Base-by-base conservation (phyloP, 2,113 vertebrate genomes). In the Tyrannus savana region DNA sequence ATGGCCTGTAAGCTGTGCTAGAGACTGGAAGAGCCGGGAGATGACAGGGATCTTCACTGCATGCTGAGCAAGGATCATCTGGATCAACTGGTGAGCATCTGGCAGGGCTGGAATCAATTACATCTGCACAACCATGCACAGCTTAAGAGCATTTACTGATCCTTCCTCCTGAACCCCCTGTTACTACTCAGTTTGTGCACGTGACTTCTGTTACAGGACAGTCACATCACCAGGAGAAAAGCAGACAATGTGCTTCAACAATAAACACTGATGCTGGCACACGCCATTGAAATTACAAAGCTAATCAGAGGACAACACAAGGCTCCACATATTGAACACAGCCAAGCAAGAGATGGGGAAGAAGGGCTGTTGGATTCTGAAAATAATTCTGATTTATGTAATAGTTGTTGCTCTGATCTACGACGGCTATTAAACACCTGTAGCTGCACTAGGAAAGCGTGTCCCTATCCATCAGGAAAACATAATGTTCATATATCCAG, bases 401-500 rank as follows among this genome's bases (percentile, higher is more conserved):
- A 42, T 13, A n/a, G 33, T 39, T 84, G 83, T 69, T 33, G 14
- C 71, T 90, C 76, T 85, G 6, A 60, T 72, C 44, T 85, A 25
- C 46, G 44, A 37, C 14, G 41, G 30, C 19, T 47, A 50, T 5
- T 25, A 15, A 94, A 41, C 10, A 60, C 59, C 14, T 56, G 16
- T 0, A 39, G 37, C 0, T 23, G 10, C 27, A 12, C 21, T 35
- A 79, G 37, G 52, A 87, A 91, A 85, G 12, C 2, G 66, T 0
- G 9, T 41, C 31, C 25, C n/a, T 35, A 14, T 22, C 42, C 42
- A 66, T 30, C 44, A 73, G 59, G 77, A 80, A n/a, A 80, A 68
- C 0, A 0, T 9, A 49, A 76, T 2, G 2, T 10, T 10, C 9
- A 49, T 4, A 8, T 2, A 71, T 7, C 4, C 14, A 44, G 31